Percentiles rank a stretch among this genome's conserved stretches.
phyloP scores from a whole-genome alignment of 2,113 vertebrate species.

The Percina caprodes region DNA sequence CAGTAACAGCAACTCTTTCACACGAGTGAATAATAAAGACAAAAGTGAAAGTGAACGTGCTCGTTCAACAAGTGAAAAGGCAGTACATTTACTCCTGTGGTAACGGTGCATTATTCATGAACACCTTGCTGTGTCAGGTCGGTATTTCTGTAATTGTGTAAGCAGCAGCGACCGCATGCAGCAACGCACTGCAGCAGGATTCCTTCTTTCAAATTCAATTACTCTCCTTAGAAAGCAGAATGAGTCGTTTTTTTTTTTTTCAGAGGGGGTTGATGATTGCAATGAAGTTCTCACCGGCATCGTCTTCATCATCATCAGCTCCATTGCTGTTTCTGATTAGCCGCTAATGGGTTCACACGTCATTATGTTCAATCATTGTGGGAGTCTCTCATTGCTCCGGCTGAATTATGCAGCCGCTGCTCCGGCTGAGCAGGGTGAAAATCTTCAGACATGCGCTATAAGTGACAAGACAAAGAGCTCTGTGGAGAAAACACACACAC shows the following conservation, averaged over 20 bases:
- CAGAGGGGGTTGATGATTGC: slow-evolving; percentile 16
- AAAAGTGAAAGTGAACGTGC: not conserved
- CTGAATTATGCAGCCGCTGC: slow-evolving; percentile 52
- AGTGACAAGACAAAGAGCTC: slow-evolving; percentile 27
- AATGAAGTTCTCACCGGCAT: slow-evolving; percentile 37
- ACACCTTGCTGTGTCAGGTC: slow-evolving; percentile 17
- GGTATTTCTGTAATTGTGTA: not conserved
- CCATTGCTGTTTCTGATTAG: slow-evolving; percentile 71
- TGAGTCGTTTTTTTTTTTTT: not conserved
- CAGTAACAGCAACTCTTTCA: not conserved
- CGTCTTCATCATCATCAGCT: slow-evolving; percentile 65
- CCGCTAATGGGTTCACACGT: slow-evolving; percentile 73
- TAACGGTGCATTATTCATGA: slow-evolving; percentile 35
- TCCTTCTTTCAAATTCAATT: slow-evolving; percentile 11
- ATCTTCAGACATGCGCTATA: not conserved
- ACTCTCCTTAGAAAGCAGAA: slow-evolving; percentile 7
- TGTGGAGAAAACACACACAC: not conserved
- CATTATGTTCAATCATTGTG: slow-evolving; percentile 73
- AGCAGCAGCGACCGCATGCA: not conserved
- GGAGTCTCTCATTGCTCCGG: slow-evolving; percentile 40
- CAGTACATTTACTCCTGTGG: not conserved
- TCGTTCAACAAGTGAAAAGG: not conserved
- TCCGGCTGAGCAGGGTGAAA: not conserved
- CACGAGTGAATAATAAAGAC: not conserved
- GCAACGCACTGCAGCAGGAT: slow-evolving; percentile 23